Conservation (phyloP, 2,888 invertebrate genomes). For the Drosophila merina region DNA sequence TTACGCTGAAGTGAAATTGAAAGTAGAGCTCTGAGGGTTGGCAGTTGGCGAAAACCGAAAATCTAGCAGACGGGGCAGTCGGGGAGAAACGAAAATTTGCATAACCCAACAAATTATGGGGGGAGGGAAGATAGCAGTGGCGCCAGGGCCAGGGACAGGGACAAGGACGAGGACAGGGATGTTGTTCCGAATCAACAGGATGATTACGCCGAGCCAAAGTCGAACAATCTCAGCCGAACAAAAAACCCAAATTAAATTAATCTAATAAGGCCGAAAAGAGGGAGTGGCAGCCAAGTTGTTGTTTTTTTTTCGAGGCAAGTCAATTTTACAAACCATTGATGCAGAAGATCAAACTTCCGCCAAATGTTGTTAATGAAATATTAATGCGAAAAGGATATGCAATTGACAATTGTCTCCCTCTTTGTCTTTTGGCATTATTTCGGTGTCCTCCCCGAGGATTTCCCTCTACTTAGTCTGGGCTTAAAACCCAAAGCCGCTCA, state of each 20-base stretch:
- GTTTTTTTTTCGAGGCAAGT: conserved; percentile 67
- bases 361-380: conserved; percentile 81
- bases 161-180: conserved; percentile 15
- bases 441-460: neutral
- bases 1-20: conserved; percentile 66
- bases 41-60: conserved; percentile 59
- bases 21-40: conserved; percentile 70
- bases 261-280: conserved; percentile 81
- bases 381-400: conserved; percentile 81
- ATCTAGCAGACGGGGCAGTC: neutral
- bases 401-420: conserved; percentile 78
- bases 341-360: conserved; percentile 83
- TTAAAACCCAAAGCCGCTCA: conserved; percentile 59
- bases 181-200: conserved; percentile 72
- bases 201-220: conserved; percentile 54
- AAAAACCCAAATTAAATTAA: conserved; percentile 80
- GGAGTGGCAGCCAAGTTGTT: conserved; percentile 40
- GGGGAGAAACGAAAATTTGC: conserved; percentile 59
- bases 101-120: conserved; percentile 57
- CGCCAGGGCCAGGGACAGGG: conserved; percentile 2
- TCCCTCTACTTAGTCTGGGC: conserved; percentile 35
- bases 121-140: neutral
- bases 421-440: neutral
- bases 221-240: conserved; percentile 29
- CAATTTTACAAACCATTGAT: conserved; percentile 84